Evolutionary conservation across 2,888 invertebrate genomes (phyloP).

Genomic region (Diloba caeruleocephala): DNA sequence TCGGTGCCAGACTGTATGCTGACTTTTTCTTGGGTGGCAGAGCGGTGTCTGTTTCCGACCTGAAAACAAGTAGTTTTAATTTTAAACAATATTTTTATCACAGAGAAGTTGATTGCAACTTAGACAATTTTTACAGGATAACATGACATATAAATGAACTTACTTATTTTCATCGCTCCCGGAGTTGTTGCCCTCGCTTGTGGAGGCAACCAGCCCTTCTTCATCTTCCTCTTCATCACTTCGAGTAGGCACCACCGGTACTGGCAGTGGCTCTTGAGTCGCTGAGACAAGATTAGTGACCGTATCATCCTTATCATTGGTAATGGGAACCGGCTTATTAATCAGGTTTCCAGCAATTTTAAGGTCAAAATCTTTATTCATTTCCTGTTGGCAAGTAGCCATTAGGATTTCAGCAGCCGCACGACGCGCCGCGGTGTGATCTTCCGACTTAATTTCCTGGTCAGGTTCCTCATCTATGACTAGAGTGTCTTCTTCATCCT

Average conservation of each 20-base stretch:
- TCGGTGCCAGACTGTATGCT: slow-evolving; percentile 98
- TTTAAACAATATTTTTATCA: too few relatives aligned
- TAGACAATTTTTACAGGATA: not conserved
- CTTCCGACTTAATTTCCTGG: slow-evolving; percentile 70
- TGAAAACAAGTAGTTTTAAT: slow-evolving; percentile 79
- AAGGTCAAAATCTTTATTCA: slow-evolving; percentile 85
- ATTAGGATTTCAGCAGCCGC: slow-evolving; percentile 90
- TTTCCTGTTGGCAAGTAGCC: slow-evolving; percentile 83
- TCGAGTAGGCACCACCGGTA: slow-evolving; percentile 90
- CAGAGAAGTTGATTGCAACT: not conserved
- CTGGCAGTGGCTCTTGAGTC: slow-evolving; percentile 93
- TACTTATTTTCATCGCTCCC: slow-evolving; percentile 95
- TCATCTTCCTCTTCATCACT: slow-evolving; percentile 92
- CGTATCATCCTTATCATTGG: slow-evolving; percentile 82
- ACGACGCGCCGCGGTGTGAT: slow-evolving; percentile 85
- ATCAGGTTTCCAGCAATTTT: slow-evolving; percentile 89
- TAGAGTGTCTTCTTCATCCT: slow-evolving; percentile 91
- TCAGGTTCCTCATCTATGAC: slow-evolving; percentile 91
- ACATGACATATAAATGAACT: slow-evolving; percentile 60
- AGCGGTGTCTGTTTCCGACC: slow-evolving; percentile 91
- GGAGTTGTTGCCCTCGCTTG: slow-evolving; percentile 95
- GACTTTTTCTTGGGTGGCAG: slow-evolving; percentile 95
- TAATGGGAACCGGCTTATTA: slow-evolving; percentile 80
- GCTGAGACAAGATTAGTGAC: slow-evolving; percentile 73
- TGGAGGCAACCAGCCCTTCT: slow-evolving; percentile 94